phyloP scores from a whole-genome alignment of 2,888 invertebrate genomes.

The Panzeria rudis region DNA sequence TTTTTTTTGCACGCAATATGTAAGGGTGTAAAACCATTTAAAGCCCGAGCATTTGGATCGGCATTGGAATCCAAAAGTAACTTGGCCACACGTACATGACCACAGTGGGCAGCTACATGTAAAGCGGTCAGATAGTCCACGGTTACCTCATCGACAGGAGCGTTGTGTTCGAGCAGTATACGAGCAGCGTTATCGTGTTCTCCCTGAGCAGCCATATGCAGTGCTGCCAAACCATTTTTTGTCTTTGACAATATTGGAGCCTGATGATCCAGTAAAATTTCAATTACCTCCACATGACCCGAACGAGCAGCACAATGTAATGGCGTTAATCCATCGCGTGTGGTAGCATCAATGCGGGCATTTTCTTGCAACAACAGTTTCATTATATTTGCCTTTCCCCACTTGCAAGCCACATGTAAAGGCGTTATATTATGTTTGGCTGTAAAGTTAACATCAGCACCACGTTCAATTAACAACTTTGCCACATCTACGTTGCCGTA shows the following conservation, averaged over 20 bases:
- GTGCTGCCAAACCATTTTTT: slow-evolving; percentile 97
- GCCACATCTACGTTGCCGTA: slow-evolving; percentile 99
- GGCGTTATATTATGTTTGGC: slow-evolving; percentile 99
- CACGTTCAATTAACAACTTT: slow-evolving; percentile 92
- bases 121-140: slow-evolving; percentile 98
- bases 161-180: slow-evolving; percentile 95
- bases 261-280: slow-evolving; percentile 92
- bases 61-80: slow-evolving; percentile 96
- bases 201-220: slow-evolving; percentile 99
- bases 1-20: slow-evolving; percentile 99
- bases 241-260: slow-evolving; percentile 98
- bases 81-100: slow-evolving; percentile 96
- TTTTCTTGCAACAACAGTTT: slow-evolving; percentile 93
- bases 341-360: slow-evolving; percentile 96
- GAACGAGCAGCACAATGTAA: slow-evolving; percentile 98
- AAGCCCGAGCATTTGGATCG: slow-evolving; percentile 97
- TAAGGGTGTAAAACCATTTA: slow-evolving; percentile 98
- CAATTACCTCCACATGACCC: slow-evolving; percentile 97
- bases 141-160: slow-evolving; percentile 99
- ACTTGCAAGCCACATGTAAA: slow-evolving; percentile 98
- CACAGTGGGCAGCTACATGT: slow-evolving; percentile 97
- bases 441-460: slow-evolving; percentile 97
- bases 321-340: slow-evolving; percentile 97
- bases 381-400: slow-evolving; percentile 98
- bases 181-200: slow-evolving; percentile 98